These are phyloP conservation scores for Stigmatopora nigra DNA, from an alignment of 2,113 vertebrate genomes.

Conservation along the genomic window DNA sequence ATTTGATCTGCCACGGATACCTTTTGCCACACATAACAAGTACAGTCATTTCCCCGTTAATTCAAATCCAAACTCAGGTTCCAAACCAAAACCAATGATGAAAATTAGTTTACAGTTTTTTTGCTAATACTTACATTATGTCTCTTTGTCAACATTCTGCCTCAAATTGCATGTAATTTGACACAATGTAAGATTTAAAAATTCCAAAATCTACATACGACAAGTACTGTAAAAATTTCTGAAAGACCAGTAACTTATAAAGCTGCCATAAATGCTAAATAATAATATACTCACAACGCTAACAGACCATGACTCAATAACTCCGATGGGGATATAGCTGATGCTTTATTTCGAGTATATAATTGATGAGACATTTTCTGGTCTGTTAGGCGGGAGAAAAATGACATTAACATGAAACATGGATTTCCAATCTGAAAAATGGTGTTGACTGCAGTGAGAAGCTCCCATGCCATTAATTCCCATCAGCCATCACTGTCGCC, in stretches of 20 bases:
- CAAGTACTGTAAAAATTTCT: background rate
- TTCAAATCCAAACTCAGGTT: slow-evolving; percentile 50
- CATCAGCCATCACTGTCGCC: slow-evolving; percentile 37
- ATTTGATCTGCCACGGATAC: slow-evolving; percentile 60
- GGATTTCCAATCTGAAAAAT: slow-evolving; percentile 60
- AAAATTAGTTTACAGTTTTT: slow-evolving; percentile 61
- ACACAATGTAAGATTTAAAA: slow-evolving; percentile 1
- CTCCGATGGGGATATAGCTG: slow-evolving; percentile 38
- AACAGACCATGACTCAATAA: slow-evolving; percentile 40
- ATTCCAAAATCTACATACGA: background rate
- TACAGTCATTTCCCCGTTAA: slow-evolving; percentile 64
- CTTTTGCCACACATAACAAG: slow-evolving; percentile 67
- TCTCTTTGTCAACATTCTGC: slow-evolving; percentile 13
- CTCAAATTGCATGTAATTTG: slow-evolving; percentile 14
- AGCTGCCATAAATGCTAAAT: slow-evolving; percentile 10
- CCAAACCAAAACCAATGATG: slow-evolving; percentile 58
- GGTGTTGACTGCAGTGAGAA: slow-evolving; percentile 6
- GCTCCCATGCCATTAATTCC: slow-evolving; percentile 45
- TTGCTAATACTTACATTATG: slow-evolving; percentile 42
- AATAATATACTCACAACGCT: slow-evolving; percentile 21
- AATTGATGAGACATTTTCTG: slow-evolving; percentile 62
- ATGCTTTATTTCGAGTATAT: slow-evolving; percentile 34
- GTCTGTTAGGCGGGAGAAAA: slow-evolving; percentile 51
- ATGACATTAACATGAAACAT: slow-evolving; percentile 49
- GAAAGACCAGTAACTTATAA: background rate